phyloP scores from a whole-genome alignment of 2,797 vertebrate genomes.

The Bradypodion ventrale region DNA sequence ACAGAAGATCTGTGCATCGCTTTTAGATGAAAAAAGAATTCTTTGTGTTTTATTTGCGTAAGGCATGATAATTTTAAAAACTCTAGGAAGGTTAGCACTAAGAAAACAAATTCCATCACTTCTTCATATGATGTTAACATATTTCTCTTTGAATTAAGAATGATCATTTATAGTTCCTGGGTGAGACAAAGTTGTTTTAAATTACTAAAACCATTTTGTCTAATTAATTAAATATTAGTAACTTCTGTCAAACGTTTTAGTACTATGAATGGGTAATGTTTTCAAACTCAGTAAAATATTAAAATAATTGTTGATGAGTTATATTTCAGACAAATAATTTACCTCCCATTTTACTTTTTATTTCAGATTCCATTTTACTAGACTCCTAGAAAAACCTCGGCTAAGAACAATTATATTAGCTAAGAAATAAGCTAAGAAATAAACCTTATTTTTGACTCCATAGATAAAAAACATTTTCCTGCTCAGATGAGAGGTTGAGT shows the following conservation, averaged over 20 bases:
- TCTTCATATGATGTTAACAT: background rate
- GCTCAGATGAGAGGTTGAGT: background rate
- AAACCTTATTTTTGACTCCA: background rate
- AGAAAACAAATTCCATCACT: background rate
- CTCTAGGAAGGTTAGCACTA: too few species aligned
- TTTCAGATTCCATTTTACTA: background rate
- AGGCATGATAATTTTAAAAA: too few species aligned
- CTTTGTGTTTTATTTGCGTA: too few species aligned
- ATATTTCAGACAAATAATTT: slow-evolving; percentile 9
- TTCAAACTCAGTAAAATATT: background rate
- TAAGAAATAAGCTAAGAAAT: slow-evolving; percentile 4
- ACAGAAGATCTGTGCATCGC: too few species aligned
- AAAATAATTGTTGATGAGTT: background rate
- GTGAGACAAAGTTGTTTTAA: background rate
- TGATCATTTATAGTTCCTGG: background rate
- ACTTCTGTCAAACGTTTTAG: background rate
- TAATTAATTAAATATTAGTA: background rate
- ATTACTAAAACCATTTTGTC: background rate
- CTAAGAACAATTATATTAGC: background rate
- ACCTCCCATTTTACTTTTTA: background rate
- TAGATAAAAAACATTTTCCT: background rate
- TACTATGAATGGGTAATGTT: background rate
- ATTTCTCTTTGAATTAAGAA: background rate
- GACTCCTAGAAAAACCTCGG: background rate
- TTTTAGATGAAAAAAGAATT: background rate